Evolutionary conservation across 1,140 invertebrate genomes (phyloP).

Genomic region (Hyles vespertilio): DNA sequence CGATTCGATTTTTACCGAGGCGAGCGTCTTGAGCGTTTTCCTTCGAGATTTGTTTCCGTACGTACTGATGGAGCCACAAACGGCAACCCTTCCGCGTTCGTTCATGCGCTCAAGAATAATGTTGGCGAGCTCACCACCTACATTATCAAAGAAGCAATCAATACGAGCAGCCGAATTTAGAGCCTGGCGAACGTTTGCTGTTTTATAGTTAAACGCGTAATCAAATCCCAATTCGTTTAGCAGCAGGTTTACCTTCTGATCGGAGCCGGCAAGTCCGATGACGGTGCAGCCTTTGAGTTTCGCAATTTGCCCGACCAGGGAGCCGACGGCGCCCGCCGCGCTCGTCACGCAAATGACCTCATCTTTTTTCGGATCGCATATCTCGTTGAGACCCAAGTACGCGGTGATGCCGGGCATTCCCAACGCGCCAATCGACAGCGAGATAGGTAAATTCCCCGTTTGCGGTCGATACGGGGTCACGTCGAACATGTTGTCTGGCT

Average conservation of each 20-base stretch:
- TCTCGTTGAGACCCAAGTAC: constrained; percentile 81
- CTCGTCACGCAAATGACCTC: constrained; percentile 80
- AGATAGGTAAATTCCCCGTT: constrained; percentile 23
- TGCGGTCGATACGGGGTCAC: constrained; percentile 30
- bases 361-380: constrained; percentile 80
- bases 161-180: constrained; percentile 77
- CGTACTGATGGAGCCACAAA: constrained; percentile 76
- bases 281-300: constrained; percentile 80
- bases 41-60: constrained; percentile 34
- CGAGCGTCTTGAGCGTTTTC: constrained; percentile 51
- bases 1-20: constrained; percentile 37
- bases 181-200: constrained; percentile 58
- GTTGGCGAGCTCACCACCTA: constrained; percentile 77
- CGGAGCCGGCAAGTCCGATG: constrained; percentile 81
- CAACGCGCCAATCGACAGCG: constrained; percentile 24
- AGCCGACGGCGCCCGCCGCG: constrained; percentile 81
- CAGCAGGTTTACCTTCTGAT: constrained; percentile 81
- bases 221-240: constrained; percentile 80
- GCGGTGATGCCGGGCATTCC: constrained; percentile 75
- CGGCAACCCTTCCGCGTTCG: constrained; percentile 71
- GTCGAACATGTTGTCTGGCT: constrained; percentile 21
- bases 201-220: constrained; percentile 83
- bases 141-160: constrained; percentile 77
- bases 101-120: constrained; percentile 77
- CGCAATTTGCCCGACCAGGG: constrained; percentile 82